Conservation (phyloP, 1,140 invertebrate genomes). For the Bombus picipes region DNA sequence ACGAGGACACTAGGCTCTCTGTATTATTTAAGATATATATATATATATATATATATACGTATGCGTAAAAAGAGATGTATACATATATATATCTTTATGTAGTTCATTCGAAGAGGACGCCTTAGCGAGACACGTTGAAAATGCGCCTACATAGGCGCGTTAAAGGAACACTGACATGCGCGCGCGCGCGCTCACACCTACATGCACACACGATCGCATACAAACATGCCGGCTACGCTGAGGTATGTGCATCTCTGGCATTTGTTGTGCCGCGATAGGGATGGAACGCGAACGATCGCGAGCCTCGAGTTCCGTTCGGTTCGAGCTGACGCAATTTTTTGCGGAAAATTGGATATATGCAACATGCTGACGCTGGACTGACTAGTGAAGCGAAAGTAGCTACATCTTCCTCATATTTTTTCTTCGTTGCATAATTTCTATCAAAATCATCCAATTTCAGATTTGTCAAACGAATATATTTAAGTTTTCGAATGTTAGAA, state of each 20-base stretch:
- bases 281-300: background rate
- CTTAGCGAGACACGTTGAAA: constrained; percentile 72
- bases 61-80: background rate
- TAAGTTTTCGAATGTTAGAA: too few species aligned
- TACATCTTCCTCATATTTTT: too few species aligned
- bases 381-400: background rate
- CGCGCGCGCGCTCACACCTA: background rate
- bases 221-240: background rate
- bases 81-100: constrained; percentile 48
- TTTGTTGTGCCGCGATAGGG: background rate
- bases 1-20: constrained; percentile 58
- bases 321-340: background rate
- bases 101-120: constrained; percentile 66
- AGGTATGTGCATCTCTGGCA: constrained; percentile 9
- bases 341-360: background rate
- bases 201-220: background rate
- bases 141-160: constrained; percentile 9
- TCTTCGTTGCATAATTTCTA: too few species aligned
- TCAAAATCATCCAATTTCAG: too few species aligned
- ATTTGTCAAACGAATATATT: too few species aligned
- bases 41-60: background rate
- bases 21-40: constrained; percentile 59
- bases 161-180: constrained; percentile 1
- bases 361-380: background rate
- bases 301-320: background rate